Percentiles rank a stretch among this genome's conserved stretches.
Conservation (phyloP, 2,888 invertebrate species). For the Eledone cirrhosa region DNA sequence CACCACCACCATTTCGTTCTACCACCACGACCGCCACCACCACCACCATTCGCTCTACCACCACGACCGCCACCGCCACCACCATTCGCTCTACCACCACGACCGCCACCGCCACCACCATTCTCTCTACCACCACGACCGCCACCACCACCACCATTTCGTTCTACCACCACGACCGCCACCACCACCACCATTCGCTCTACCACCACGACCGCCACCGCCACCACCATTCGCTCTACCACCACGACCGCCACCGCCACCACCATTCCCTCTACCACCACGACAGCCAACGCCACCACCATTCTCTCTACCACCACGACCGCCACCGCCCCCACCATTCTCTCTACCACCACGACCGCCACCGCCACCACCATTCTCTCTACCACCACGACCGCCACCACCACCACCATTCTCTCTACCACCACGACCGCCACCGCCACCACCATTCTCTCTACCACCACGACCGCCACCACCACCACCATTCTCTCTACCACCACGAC, state of each 20-base stretch:
- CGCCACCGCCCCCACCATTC: slow-evolving; percentile 35
- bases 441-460: too few species aligned
- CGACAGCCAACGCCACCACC: slow-evolving; percentile 34
- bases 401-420: too few species aligned
- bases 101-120: too few species aligned
- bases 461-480: too few species aligned
- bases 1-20: slow-evolving; percentile 33
- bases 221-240: slow-evolving; percentile 34
- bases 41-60: slow-evolving; percentile 33
- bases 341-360: slow-evolving; percentile 31
- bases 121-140: slow-evolving; percentile 28
- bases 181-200: slow-evolving; percentile 32
- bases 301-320: slow-evolving; percentile 34
- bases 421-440: slow-evolving; percentile 31
- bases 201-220: slow-evolving; percentile 34
- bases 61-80: slow-evolving; percentile 33
- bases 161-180: slow-evolving; percentile 29
- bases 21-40: slow-evolving; percentile 26
- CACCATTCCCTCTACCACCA: slow-evolving; percentile 30
- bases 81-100: slow-evolving; percentile 34
- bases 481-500: too few species aligned
- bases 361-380: too few species aligned
- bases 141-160: slow-evolving; percentile 31
- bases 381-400: too few species aligned
- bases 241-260: slow-evolving; percentile 34